Evolutionary conservation across 2,113 vertebrate genomes (phyloP), one percentile per base, ranked within the genome.

Genomic region (Poeciliopsis occidentalis): DNA sequence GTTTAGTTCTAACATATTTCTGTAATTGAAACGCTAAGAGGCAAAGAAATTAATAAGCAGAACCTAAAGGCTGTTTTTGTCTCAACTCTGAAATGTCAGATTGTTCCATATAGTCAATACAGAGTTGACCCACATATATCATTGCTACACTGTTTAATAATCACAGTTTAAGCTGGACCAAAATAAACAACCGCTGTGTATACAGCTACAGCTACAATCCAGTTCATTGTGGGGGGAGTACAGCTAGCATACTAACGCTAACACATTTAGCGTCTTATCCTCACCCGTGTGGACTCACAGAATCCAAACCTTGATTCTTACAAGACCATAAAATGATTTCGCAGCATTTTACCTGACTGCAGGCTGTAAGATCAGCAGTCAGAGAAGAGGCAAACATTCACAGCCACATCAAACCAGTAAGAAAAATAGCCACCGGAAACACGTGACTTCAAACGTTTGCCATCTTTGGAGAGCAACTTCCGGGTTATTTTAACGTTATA

Each of bases 211-310:
- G 44, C 13, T 47, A n/a, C 22, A n/a, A n/a, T 57, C 8, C 24
- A 57, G 10, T n/a, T 2, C 22, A 57, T 57, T n/a, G 51, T 24
- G 51, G 22, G 5, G 17, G 4, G 10, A 26, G 3, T 24, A 11
- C 27, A 19, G 27, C 17, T 66, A 71, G 68, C 63, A 47, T 30
- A 51, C 63, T 66, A 64, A 60, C 32, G 51, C 60, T 76, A 63
- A 37, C 51, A 8, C 1, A 51, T 7, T 44, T 10, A 22, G 12
- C n/a, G 4, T 22, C 2, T 47, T 17, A 19, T 4, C 10, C 29
- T 17, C 19, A 12, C 22, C 22, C 22, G 24, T 57, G 11, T 57
- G 51, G 51, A 57, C 8, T 6, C 24, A 8, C 51, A 57, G 24
- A 7, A 24, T 57, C 8, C 22, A 57, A 57, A 57, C 22, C 8